Base-by-base conservation (phyloP, 2,797 vertebrate species). In the Tragelaphus oryx region DNA sequence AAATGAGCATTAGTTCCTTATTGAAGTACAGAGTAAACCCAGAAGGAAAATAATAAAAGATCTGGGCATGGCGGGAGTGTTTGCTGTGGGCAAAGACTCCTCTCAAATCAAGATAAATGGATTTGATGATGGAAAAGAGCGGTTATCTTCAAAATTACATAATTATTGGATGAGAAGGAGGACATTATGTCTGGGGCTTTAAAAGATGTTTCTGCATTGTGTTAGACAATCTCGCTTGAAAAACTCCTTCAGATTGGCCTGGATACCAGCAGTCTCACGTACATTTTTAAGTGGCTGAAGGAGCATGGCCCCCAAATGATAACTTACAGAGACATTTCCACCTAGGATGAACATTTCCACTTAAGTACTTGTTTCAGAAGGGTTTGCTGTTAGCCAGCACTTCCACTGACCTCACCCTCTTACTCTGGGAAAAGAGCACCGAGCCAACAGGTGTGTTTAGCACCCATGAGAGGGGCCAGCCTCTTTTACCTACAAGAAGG, bases 401-500 rank as follows among this genome's bases (percentile, higher is more conserved):
- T 94, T 93, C 74, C 46, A 76, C 95, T 68, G 80, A 95, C 93
- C 92, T 95, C 91, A 82, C 78, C 85, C 65, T 91, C 59, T 48
- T 87, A 79, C 78, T 95, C 86, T 87, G 86, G 92, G 88, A 94
- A 96, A 89, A 60, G 74, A 89, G 33, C 65, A 80, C 52, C 26
- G 22, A 62, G 54, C 71, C 16, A 57, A 74, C 79, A 89, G 92
- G 54, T 87, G 68, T 89, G 54, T 89, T 83, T n/a, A 88, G 62
- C 52, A 26, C 28, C 79, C 1, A 1, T 78, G 82, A 89, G 93
- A 93, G 71, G 93, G 79, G 71, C 76, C 54, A 87, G 44, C 83
- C 52, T 97, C 57, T 92, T 96, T 93, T 93, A 93, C 60, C 65
- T 96, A 95, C 92, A 92, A 89, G 94, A 82, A 97, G 28, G 81